Evolutionary conservation across 2,888 invertebrate genomes (phyloP).

Genomic region (Galeruca laticollis): DNA sequence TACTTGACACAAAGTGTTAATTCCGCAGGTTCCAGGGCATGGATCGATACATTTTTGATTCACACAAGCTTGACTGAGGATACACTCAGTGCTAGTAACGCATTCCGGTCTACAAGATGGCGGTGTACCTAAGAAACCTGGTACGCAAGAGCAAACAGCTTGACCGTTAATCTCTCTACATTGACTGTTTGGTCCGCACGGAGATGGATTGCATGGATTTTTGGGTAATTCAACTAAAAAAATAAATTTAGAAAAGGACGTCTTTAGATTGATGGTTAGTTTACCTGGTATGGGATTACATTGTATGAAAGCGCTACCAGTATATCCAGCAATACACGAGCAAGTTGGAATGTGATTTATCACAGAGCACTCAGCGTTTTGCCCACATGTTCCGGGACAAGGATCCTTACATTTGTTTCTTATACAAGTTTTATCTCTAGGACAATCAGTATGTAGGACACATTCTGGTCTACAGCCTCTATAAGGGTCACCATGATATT

Average conservation of each 20-base stretch:
- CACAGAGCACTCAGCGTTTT: slow-evolving; percentile 77
- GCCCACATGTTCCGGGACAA: slow-evolving; percentile 79
- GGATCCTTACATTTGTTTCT: slow-evolving; percentile 77
- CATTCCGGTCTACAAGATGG: slow-evolving; percentile 85
- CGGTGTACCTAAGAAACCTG: slow-evolving; percentile 80
- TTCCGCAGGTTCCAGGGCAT: slow-evolving; percentile 86
- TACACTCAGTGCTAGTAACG: slow-evolving; percentile 80
- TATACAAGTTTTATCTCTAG: slow-evolving; percentile 74
- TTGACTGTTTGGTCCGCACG: slow-evolving; percentile 85
- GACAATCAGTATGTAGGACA: slow-evolving; percentile 75
- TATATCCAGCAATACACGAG: slow-evolving; percentile 75
- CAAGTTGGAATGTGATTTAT: slow-evolving; percentile 83
- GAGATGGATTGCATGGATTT: slow-evolving; percentile 77
- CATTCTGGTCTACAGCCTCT: slow-evolving; percentile 81
- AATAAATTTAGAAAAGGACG: slow-evolving; percentile 1
- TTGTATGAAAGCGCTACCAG: slow-evolving; percentile 77
- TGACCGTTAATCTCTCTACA: slow-evolving; percentile 80
- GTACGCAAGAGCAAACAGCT: slow-evolving; percentile 79
- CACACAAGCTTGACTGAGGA: slow-evolving; percentile 79
- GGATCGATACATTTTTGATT: slow-evolving; percentile 86
- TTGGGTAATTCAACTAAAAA: slow-evolving; percentile 66
- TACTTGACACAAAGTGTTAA: slow-evolving; percentile 80
- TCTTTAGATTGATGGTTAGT: not conserved
- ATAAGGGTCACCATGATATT: slow-evolving; percentile 84
- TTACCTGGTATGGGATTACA: slow-evolving; percentile 65